A percentile compares a stretch with the other conserved stretches of the same genome.
These are phyloP conservation scores for Varroa destructor DNA, from an alignment of 1,140 invertebrate species.

Conservation along the genomic window DNA sequence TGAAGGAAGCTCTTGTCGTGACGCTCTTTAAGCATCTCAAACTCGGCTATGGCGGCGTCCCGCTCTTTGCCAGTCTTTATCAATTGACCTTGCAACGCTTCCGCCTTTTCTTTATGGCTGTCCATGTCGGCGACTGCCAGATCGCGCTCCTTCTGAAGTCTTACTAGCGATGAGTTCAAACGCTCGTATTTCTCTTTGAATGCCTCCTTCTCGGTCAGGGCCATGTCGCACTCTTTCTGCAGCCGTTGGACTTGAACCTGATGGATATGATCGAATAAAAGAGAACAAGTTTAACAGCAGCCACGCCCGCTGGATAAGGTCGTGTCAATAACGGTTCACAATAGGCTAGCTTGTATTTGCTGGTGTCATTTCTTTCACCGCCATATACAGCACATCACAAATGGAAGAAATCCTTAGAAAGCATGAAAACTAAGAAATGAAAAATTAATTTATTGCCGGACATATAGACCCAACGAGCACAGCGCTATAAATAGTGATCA, in stretches of 20 bases:
- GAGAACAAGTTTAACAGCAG: too few species aligned
- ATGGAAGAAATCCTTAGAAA: too few species aligned
- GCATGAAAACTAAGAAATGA: too few species aligned
- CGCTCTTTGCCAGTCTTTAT: constrained; percentile 69
- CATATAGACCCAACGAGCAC: too few species aligned
- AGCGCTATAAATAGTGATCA: too few species aligned
- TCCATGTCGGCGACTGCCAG: constrained; percentile 25
- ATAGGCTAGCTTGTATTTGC: too few species aligned
- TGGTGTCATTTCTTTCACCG: too few species aligned
- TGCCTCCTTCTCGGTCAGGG: constrained; percentile 66
- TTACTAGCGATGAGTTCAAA: constrained; percentile 27
- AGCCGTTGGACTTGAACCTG: constrained; percentile 66
- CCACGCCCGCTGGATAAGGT: too few species aligned
- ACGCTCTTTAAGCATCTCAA: constrained; percentile 54
- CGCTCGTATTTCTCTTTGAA: constrained; percentile 49
- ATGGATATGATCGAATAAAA: constrained; percentile 43
- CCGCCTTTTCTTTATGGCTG: constrained; percentile 12
- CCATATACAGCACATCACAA: too few species aligned
- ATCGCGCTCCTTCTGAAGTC: constrained; percentile 27
- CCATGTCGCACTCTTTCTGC: constrained; percentile 73
- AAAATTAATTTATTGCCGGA: too few species aligned
- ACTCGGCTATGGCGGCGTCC: constrained; percentile 62
- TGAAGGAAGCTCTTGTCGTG: constrained; percentile 27
- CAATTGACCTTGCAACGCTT: constrained; percentile 47
- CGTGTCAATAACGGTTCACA: too few species aligned